Evolutionary conservation across 2,113 vertebrate species (phyloP), one percentile per base, ranked within the genome.

Genomic region (Grallaria varia): DNA sequence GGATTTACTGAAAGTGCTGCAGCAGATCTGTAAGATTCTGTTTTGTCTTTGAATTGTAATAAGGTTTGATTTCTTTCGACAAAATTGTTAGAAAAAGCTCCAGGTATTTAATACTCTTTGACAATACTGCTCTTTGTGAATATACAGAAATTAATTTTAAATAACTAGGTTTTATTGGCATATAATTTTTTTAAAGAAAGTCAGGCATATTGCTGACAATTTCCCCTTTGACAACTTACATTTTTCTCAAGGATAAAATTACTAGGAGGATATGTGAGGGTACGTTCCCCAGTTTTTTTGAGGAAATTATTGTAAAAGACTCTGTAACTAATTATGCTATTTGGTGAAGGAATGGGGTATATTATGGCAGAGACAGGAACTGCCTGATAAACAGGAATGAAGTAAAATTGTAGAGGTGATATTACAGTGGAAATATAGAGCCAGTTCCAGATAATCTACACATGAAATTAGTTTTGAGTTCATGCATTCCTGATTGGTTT

Each of bases 311-410:
- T 24, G 17, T 76, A 40, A 45, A 52, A 72, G 42, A 21, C 6
- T 3, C 30, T 0, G 0, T 24, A 68, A 37, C 16, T 40, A 19
- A 10, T 56, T 47, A 28, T 0, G 3, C 6, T 49, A 2, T 78
- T 58, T 64, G 44, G 17, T 69, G 45, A 64, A 64, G 76, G 20
- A 49, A 28, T 64, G 0, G 0, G 11, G 5, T 44, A 3, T 53
- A 8, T 83, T 87, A 50, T 75, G 23, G 27, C 39, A 82, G 39
- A 87, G 81, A 22, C 16, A 68, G 39, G 31, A 91, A 53, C 47
- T 79, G 14, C 12, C 40, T 82, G 47, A 45, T 67, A 64, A 91
- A 89, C 52, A 63, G 53, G 14, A 56, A 80, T 76, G 24, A 88
- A 82, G 17, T 58, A 5, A 66, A 73, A n/a, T 52, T 40, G 24